phyloP scores from a whole-genome alignment of 2,113 vertebrate species.

The Ailuropoda melanoleuca region DNA sequence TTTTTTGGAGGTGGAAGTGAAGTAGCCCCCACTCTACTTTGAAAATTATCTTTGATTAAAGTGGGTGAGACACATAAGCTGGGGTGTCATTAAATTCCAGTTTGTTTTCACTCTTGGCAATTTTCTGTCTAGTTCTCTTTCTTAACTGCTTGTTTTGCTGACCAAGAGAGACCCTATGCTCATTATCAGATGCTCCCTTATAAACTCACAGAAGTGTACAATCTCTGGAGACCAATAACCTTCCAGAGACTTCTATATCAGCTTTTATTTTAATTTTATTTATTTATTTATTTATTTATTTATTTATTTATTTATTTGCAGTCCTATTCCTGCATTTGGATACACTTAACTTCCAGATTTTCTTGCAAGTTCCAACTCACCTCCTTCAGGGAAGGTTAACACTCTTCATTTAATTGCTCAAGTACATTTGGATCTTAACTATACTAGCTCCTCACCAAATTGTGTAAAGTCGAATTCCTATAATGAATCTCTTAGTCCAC shows the following conservation, averaged over 20 bases:
- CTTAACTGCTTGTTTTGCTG: not conserved
- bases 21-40: not conserved
- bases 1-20: not conserved
- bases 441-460: not conserved
- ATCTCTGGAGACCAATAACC: not conserved
- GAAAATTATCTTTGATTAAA: not conserved
- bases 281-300: not conserved
- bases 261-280: not conserved
- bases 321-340: not conserved
- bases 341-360: not conserved
- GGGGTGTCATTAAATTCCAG: not conserved
- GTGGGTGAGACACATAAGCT: not conserved
- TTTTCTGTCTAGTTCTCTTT: not conserved
- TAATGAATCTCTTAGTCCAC: not conserved
- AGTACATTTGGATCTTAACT: not conserved
- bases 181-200: not conserved
- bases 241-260: not conserved
- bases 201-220: not conserved
- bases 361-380: not conserved
- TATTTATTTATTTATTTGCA: not conserved
- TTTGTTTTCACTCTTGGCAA: not conserved
- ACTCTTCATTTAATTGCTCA: not conserved
- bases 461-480: not conserved
- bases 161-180: not conserved
- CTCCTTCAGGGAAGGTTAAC: not conserved